Percentiles rank a stretch among this genome's conserved stretches.
phyloP scores from a whole-genome alignment of 2,888 invertebrate species.

The Chloroclystis v-ata region DNA sequence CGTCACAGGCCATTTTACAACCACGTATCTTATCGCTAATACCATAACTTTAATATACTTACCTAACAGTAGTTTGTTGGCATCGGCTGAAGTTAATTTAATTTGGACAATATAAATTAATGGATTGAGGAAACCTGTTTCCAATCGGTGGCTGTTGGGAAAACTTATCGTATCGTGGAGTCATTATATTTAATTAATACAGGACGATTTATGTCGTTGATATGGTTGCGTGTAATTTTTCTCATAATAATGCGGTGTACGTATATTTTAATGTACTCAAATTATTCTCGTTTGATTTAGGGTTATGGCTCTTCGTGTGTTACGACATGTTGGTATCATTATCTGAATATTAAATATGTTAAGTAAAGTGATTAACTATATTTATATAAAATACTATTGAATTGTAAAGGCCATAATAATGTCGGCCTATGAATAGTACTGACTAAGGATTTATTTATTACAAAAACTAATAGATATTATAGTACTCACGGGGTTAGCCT shows the following conservation, averaged over 20 bases:
- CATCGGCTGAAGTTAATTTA: constrained; percentile 59
- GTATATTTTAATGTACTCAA: constrained; percentile 39
- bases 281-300: constrained; percentile 55
- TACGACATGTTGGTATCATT: constrained; percentile 12
- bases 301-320: constrained; percentile 42
- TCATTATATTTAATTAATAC: constrained; percentile 69
- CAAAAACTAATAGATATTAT: too few relatives aligned
- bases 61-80: constrained; percentile 55
- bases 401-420: too few relatives aligned
- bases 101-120: constrained; percentile 67
- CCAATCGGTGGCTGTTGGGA: constrained; percentile 49
- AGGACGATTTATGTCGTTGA: constrained; percentile 59
- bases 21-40: constrained; percentile 34
- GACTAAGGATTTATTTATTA: too few relatives aligned
- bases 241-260: constrained; percentile 44
- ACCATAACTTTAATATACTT: constrained; percentile 44
- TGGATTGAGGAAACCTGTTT: constrained; percentile 58
- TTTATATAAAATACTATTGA: too few relatives aligned
- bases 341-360: constrained; percentile 20
- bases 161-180: constrained; percentile 55
- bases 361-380: background rate
- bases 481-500: too few relatives aligned
- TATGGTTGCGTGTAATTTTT: constrained; percentile 58
- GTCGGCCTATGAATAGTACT: too few relatives aligned
- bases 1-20: constrained; percentile 25